Base-by-base conservation (phyloP, 2,797 vertebrate species). In the Gymnocypris eckloni region DNA sequence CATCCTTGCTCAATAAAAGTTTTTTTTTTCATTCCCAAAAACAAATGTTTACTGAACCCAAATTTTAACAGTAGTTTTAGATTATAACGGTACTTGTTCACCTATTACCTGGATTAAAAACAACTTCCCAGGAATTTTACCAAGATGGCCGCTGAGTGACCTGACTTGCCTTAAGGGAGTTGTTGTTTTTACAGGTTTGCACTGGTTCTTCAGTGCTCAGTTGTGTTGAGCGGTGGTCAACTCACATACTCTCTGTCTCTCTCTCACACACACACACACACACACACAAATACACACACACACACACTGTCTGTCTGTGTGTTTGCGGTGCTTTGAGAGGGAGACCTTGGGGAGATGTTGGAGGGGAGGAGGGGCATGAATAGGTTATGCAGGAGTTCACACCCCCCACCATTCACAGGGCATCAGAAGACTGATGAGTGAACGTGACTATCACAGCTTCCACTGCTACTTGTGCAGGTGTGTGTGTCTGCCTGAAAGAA, bases 381-480 rank as follows among this genome's bases (percentile, higher is more conserved):
- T 83, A 83, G 69, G 89, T 73, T 76, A 85, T 84, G 70, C 86
- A 45, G 43, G 87, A 76, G 28, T 85, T 86, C 77, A 83, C 86
- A 66, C 85, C 64, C 52, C 71, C 75, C 50, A 37, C 79, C 22
- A 13, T 81, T 79, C 86, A 80, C 59, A 39, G 50, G 73, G 64
- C 69, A 59, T 80, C 56, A 67, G 79, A 76, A 83, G 85, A 84
- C 82, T 76, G 81, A 88, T 82, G 87, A 61, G 70, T 37, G 71
- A 66, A 89, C 82, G 64, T 86, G 89, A 88, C 82, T 85, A 86
- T 83, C 84, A 88, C 78, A 86, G 83, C 59, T 73, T 76, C 78
- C 56, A 48, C 78, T 45, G 45, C 28, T 80, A 64, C 79, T 73
- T 72, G 43, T 71, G 69, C 64, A 75, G 67, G 82, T 85, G 82